Conservation (phyloP, 2,797 vertebrate genomes). For the Syngnathus acus region DNA sequence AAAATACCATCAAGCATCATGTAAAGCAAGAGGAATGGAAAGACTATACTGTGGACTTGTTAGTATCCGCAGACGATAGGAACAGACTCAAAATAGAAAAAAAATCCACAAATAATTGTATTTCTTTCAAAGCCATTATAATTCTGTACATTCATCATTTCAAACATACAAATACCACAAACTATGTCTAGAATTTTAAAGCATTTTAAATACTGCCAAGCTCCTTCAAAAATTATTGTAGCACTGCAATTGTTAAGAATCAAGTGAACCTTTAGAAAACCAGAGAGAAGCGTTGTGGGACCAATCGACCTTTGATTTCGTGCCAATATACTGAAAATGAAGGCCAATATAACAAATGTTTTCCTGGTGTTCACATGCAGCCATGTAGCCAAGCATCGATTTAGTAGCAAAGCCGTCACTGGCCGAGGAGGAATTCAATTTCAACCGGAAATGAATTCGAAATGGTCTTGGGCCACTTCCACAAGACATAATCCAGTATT, state of each 20-base stretch:
- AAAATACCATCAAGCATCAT: background rate
- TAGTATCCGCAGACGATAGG: background rate
- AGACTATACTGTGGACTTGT: background rate
- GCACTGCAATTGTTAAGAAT: background rate
- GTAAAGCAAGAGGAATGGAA: background rate
- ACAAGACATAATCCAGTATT: no score
- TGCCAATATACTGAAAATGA: conserved; percentile 27
- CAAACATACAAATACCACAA: background rate
- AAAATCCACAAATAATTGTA: background rate
- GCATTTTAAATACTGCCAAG: no score
- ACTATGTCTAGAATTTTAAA: no score
- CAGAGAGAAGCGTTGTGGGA: conserved; percentile 36
- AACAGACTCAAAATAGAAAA: background rate
- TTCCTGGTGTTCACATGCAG: conserved; percentile 13
- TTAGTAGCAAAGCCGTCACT: conserved; percentile 8
- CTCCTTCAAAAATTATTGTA: background rate
- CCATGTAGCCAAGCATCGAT: conserved; percentile 20
- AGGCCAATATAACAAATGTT: conserved; percentile 37
- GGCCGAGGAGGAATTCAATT: conserved; percentile 11
- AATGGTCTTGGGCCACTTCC: background rate
- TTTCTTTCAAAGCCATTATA: background rate
- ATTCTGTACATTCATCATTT: background rate
- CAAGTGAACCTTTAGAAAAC: conserved; percentile 35
- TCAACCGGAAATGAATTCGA: conserved; percentile 2
- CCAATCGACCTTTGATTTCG: conserved; percentile 30